phyloP scores from a whole-genome alignment of 1,140 invertebrate genomes.

The Piezodorus guildinii region DNA sequence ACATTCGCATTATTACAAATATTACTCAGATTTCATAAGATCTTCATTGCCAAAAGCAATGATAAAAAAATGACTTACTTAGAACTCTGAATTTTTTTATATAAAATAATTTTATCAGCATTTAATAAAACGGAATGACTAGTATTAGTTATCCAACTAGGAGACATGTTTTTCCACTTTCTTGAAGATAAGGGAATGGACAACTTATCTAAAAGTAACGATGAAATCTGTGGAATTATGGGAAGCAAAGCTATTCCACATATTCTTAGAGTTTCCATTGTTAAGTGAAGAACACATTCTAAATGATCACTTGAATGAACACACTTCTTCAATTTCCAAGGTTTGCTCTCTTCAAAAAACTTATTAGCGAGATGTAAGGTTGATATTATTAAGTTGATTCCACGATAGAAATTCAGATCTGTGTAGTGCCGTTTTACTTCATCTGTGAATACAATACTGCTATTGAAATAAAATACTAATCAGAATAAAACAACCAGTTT shows the following conservation, averaged over 20 bases:
- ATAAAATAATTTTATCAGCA: constrained; percentile 28
- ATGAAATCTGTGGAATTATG: constrained; percentile 62
- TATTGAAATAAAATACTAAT: neutral
- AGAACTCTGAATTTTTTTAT: constrained; percentile 25
- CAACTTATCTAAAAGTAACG: constrained; percentile 53
- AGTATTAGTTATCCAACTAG: constrained; percentile 24
- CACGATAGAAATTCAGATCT: constrained; percentile 73
- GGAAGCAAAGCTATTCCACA: constrained; percentile 69
- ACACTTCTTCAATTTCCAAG: constrained; percentile 71
- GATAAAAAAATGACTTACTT: neutral
- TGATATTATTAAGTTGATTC: constrained; percentile 61
- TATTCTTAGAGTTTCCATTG: constrained; percentile 67
- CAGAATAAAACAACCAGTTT: constrained; percentile 25
- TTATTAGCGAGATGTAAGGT: constrained; percentile 66
- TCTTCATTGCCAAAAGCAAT: no score
- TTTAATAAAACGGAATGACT: constrained; percentile 16
- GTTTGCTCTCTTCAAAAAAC: constrained; percentile 73
- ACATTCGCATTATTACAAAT: no score
- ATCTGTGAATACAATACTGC: constrained; percentile 34
- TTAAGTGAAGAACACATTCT: constrained; percentile 62
- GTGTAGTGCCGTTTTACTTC: constrained; percentile 53
- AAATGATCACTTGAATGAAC: constrained; percentile 42
- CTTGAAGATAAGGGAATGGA: constrained; percentile 40
- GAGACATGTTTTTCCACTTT: constrained; percentile 40
- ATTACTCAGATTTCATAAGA: no score